phyloP scores from a whole-genome alignment of 2,888 invertebrate species.

The Melieria crassipennis region DNA sequence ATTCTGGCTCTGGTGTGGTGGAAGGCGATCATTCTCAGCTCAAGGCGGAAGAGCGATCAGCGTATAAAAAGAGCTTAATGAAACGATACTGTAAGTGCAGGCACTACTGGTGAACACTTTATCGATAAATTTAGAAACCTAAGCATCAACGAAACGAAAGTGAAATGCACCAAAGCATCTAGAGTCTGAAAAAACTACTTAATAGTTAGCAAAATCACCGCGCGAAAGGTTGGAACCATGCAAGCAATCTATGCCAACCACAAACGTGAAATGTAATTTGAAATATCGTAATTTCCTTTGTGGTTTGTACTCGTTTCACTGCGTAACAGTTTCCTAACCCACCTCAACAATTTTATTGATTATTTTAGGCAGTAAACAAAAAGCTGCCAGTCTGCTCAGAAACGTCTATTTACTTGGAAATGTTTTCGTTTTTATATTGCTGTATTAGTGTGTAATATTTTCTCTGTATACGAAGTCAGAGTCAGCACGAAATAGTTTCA shows the following conservation, averaged over 20 bases:
- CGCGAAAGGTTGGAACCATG: no score
- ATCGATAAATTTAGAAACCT: no score
- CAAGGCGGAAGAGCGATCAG: conserved; percentile 65
- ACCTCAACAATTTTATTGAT: conserved; percentile 67
- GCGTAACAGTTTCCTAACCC: conserved; percentile 66
- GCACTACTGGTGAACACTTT: background rate
- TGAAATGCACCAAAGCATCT: no score
- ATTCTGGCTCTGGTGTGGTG: conserved; percentile 69
- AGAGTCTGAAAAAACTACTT: no score
- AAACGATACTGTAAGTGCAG: conserved; percentile 89
- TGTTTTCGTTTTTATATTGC: conserved; percentile 19
- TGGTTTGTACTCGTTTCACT: conserved; percentile 41
- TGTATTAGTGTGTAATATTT: conserved; percentile 45
- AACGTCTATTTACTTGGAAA: conserved; percentile 7
- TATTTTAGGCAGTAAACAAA: conserved; percentile 53
- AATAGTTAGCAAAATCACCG: no score
- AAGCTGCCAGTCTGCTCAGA: conserved; percentile 22
- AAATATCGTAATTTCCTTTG: conserved; percentile 60
- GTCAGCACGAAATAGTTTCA: conserved; percentile 15
- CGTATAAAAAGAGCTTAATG: conserved; percentile 93
- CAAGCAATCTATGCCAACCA: conserved; percentile 4
- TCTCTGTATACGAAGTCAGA: background rate
- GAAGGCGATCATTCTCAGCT: conserved; percentile 52
- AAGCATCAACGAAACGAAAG: no score
- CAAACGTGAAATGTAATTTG: conserved; percentile 43